Evolutionary conservation across 2,797 vertebrate species (phyloP).

Genomic region (Taeniopygia guttata): DNA sequence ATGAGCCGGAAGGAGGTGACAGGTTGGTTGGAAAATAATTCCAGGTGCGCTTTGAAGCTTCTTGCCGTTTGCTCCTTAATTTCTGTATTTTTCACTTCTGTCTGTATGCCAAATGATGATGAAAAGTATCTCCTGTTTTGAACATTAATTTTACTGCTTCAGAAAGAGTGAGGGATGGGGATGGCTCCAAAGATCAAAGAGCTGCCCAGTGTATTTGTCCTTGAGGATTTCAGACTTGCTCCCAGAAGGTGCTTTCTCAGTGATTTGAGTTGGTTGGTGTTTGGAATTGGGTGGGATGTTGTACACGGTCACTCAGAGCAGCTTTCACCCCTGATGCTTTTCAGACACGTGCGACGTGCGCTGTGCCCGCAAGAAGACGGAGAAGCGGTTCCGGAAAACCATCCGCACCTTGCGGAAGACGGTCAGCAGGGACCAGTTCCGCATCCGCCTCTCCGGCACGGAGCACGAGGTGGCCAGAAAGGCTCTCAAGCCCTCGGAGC

Average conservation of each 20-base stretch:
- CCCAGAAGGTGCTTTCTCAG: background rate
- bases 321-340: constrained; percentile 50
- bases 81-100: constrained; percentile 65
- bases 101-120: constrained; percentile 11
- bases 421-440: constrained; percentile 90
- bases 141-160: constrained; percentile 48
- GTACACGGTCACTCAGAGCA: rapidly evolving
- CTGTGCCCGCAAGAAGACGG: constrained; percentile 86
- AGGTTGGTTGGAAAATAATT: constrained; percentile 90
- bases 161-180: background rate
- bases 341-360: constrained; percentile 90
- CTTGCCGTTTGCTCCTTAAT: constrained; percentile 43
- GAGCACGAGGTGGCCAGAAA: constrained; percentile 86
- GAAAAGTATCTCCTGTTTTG: constrained; percentile 98
- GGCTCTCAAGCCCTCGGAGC: constrained; percentile 70
- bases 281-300: background rate
- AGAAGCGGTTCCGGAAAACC: constrained; percentile 92
- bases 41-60: constrained; percentile 61
- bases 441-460: constrained; percentile 84
- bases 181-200: constrained; percentile 13
- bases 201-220: background rate
- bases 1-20: constrained; percentile 96
- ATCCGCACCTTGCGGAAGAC: constrained; percentile 92
- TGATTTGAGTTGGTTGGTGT: background rate
- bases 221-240: background rate